Base-by-base conservation (phyloP, 2,888 invertebrate species). In the Druceiella hillmani region DNA sequence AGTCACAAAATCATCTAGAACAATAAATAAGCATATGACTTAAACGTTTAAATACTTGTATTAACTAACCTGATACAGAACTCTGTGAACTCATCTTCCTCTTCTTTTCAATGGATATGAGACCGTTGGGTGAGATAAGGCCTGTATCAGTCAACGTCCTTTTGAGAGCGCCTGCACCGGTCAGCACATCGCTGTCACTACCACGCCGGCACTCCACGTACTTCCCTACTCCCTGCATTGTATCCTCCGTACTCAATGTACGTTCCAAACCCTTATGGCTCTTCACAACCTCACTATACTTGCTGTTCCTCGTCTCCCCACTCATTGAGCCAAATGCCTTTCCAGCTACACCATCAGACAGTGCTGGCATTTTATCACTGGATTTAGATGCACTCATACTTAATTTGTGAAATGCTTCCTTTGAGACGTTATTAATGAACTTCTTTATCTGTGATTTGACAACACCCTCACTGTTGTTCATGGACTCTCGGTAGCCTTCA, bases 41-140 rank as follows among this genome's bases (percentile, higher is more conserved):
- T n/a, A n/a, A n/a, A n/a, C n/a, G n/a, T n/a, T n/a, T n/a, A n/a
- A n/a, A n/a, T n/a, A n/a, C n/a, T n/a, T n/a, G n/a, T n/a, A n/a
- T n/a, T n/a, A 53, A 56, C 57, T 53, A 58, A 71, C 71, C 71
- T 68, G 70, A 62, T 62, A 67, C 66, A 60, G 66, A 67, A 53
- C 69, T 70, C 56, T 76, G 76, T n/a, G n/a, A n/a, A 59, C 74
- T 74, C 50, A 76, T 66, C 51, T 81, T 74, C 56, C 81, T 64
- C 57, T 78, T 76, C 62, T 81, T 81, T 49, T 82, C 81, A 13
- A 74, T 74, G 41, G 64, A 61, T 35, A 76, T 62, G 42, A 80
- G 67, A 24, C 81, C 81, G 47, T 81, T 81, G 36, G 76, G 75
- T 44, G 74, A 74, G 4, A 50, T 9, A 40, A 13, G 3, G 40